Conservation (phyloP, 2,797 vertebrate genomes). For the Leptatherina wallacei region DNA sequence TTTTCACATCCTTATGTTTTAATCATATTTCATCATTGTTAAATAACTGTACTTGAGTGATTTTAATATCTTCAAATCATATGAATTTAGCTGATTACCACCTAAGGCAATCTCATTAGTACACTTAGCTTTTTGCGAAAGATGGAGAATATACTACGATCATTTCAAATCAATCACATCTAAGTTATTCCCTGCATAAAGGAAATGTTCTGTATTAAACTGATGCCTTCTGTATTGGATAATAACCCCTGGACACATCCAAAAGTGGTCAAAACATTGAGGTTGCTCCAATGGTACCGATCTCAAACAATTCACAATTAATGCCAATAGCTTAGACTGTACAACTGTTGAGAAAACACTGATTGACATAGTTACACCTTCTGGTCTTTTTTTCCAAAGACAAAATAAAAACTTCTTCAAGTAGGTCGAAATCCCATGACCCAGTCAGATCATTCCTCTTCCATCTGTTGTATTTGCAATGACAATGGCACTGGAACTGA, state of each 20-base stretch:
- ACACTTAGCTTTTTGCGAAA: conserved; percentile 17
- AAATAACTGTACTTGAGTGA: conserved; percentile 10
- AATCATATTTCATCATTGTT: conserved; percentile 17
- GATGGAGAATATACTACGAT: conserved; percentile 15
- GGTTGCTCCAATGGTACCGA: conserved; percentile 49
- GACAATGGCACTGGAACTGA: conserved; percentile 56
- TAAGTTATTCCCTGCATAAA: conserved; percentile 13
- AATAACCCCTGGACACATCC: conserved; percentile 31
- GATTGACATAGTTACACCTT: conserved; percentile 28
- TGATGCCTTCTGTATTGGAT: conserved; percentile 11
- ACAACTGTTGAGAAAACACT: conserved; percentile 29
- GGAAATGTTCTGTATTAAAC: conserved; percentile 14
- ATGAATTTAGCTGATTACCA: conserved; percentile 18
- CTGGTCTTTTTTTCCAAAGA: conserved; percentile 16
- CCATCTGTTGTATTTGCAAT: conserved; percentile 21
- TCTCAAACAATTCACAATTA: conserved; percentile 17
- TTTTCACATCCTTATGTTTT: conserved; percentile 15
- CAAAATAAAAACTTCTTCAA: conserved; percentile 38
- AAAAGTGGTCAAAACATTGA: conserved; percentile 50
- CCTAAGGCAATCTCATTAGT: conserved; percentile 24
- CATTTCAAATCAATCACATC: conserved; percentile 11
- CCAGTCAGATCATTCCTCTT: conserved; percentile 42
- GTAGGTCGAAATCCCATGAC: conserved; percentile 38
- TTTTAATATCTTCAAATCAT: conserved; percentile 22
- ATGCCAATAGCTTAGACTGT: conserved; percentile 20